Base-by-base conservation (phyloP, 2,797 vertebrate genomes). In the Mergus octosetaceus region DNA sequence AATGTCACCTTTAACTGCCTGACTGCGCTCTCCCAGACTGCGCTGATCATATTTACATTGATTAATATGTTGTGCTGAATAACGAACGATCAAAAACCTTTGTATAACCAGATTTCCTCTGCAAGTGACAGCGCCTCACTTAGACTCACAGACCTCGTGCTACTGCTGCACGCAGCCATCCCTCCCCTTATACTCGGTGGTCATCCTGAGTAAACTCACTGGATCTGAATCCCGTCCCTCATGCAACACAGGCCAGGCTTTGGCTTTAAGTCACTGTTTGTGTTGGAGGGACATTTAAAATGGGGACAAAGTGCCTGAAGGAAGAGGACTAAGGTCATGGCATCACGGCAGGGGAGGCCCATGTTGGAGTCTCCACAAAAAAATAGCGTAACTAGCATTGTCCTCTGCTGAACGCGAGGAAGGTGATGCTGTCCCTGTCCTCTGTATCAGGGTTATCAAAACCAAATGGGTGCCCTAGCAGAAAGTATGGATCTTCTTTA, bases 41-140 rank as follows among this genome's bases (percentile, higher is more conserved):
- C 47, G 10, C 81, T 94, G 90, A 95, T 95, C 81, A 21, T 91
- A 92, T 95, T 95, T 96, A 90, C 93, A 95, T 92, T 93, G 96
- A 96, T 92, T 97, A 93, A 94, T 93, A 84, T 53, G 83, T 94
- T 95, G 75, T 85, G 88, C 88, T 93, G 91, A 93, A 92, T 95
- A 95, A 94, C 68, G 84, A 95, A 36, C 34, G 7, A 47, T 80
- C 91, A 85, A 58, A 66, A 91, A 87, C 91, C 65, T 85, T 95
- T 69, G 51, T 89, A 2, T 87, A 92, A 83, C 38, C 72, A 70
- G 34, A 92, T 95, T 95, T 91, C 34, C 72, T 77, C 86, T 27
- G 69, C 58, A 58, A 72, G 71, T 90, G 64, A 76, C 66, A 51
- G 13, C 5, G 3, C 61, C 38, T 85, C 25, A 3, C 49, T 73